Percentiles rank a stretch among this genome's conserved stretches.
Evolutionary conservation across 1,140 invertebrate genomes (phyloP).

Genomic region (Myzus persicae): DNA sequence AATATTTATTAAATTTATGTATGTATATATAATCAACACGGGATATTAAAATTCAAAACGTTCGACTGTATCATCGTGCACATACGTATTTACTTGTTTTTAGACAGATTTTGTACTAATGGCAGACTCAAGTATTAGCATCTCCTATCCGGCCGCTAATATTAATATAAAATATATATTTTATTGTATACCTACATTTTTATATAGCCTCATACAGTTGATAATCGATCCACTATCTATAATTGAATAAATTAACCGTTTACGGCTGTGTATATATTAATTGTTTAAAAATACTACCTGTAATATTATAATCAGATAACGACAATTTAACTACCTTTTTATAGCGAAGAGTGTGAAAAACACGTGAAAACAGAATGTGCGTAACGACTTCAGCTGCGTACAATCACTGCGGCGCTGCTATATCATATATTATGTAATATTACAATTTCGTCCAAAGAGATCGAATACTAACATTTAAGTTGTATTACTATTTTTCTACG

Average conservation of each 20-base stretch:
- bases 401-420: not conserved
- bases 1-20: not conserved
- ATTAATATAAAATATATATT: slow-evolving; percentile 22
- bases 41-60: not conserved
- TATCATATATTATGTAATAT: not conserved
- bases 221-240: not conserved
- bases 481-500: not conserved
- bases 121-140: not conserved
- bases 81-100: not conserved
- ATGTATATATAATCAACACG: not conserved
- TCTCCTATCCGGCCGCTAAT: not conserved
- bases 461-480: not conserved
- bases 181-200: not conserved
- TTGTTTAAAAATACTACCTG: not conserved
- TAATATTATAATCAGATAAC: slow-evolving; percentile 1
- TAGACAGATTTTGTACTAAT: not conserved
- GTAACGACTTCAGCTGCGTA: not conserved
- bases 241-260: not conserved
- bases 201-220: not conserved
- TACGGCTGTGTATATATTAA: not conserved
- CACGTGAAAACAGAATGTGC: not conserved
- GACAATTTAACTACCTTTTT: not conserved
- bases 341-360: not conserved
- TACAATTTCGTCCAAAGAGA: not conserved
- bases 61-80: not conserved